phyloP scores from a whole-genome alignment of 2,113 vertebrate genomes.

The Syngnathus scovelli region DNA sequence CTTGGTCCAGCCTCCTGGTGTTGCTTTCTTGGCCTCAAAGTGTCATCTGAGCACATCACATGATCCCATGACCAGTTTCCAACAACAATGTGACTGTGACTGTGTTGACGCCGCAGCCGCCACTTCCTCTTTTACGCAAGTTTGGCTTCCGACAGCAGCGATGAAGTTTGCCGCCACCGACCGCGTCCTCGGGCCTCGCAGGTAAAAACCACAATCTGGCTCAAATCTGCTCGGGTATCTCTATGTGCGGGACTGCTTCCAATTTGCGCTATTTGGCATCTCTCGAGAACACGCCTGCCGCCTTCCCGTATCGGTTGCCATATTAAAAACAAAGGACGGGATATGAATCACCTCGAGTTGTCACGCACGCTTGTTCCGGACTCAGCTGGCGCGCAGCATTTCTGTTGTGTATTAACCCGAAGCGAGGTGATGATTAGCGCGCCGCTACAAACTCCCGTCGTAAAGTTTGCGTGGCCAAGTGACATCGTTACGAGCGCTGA shows the following conservation, averaged over 20 bases:
- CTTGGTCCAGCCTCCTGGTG: neutral
- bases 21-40: neutral
- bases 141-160: neutral
- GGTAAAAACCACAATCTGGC: constrained; percentile 39
- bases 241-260: neutral
- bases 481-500: neutral
- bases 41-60: constrained; percentile 14
- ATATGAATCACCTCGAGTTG: neutral
- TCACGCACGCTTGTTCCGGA: neutral
- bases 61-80: constrained; percentile 29
- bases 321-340: neutral
- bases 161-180: constrained; percentile 30
- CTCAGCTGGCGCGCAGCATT: neutral
- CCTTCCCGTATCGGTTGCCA: too few relatives aligned
- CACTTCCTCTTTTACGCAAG: constrained; percentile 21
- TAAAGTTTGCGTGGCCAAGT: neutral
- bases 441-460: neutral
- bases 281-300: neutral
- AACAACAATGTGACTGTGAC: constrained; percentile 52
- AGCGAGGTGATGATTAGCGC: neutral
- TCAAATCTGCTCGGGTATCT: neutral
- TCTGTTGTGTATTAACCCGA: neutral
- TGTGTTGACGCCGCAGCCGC: constrained; percentile 12
- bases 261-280: neutral
- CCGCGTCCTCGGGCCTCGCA: constrained; percentile 13